Evolutionary conservation across 1,140 invertebrate species (phyloP).

Genomic region (Ylistrum balloti): DNA sequence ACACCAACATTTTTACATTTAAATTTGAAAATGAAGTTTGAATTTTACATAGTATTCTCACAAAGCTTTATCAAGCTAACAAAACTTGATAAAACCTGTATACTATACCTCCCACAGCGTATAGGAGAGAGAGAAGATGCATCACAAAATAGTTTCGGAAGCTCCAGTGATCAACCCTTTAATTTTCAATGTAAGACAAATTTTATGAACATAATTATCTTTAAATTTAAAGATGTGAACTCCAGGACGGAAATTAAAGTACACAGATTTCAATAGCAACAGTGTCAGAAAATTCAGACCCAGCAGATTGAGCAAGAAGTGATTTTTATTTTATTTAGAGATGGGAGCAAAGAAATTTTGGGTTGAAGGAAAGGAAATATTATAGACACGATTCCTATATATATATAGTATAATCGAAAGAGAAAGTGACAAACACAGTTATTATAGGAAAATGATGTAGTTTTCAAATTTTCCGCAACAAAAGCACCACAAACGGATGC

Average conservation of each 20-base stretch:
- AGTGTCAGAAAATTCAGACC: not conserved
- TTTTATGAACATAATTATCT: conserved; percentile 40
- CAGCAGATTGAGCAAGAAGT: not conserved
- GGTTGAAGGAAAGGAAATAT: not conserved
- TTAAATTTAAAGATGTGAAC: conserved; percentile 30
- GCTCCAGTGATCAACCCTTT: conserved; percentile 23
- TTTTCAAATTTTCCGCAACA: too few relatives aligned
- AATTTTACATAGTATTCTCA: not conserved
- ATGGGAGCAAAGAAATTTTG: not conserved
- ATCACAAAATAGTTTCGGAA: not conserved
- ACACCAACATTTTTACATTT: not conserved
- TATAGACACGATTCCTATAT: not conserved
- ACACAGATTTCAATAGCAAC: not conserved
- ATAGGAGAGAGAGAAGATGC: not conserved
- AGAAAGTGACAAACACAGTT: too few relatives aligned
- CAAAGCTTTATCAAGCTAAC: not conserved
- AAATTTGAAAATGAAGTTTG: not conserved
- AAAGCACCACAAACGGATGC: too few relatives aligned
- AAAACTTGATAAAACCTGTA: not conserved
- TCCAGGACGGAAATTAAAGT: conserved; percentile 26
- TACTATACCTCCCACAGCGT: not conserved
- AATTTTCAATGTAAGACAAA: conserved; percentile 21
- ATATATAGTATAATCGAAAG: too few relatives aligned
- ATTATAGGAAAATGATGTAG: too few relatives aligned
- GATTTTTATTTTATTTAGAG: too few relatives aligned